Percentiles rank a stretch among this genome's conserved stretches.
Evolutionary conservation across 2,888 invertebrate species (phyloP).

Genomic region (Microlaimidae sp.): DNA sequence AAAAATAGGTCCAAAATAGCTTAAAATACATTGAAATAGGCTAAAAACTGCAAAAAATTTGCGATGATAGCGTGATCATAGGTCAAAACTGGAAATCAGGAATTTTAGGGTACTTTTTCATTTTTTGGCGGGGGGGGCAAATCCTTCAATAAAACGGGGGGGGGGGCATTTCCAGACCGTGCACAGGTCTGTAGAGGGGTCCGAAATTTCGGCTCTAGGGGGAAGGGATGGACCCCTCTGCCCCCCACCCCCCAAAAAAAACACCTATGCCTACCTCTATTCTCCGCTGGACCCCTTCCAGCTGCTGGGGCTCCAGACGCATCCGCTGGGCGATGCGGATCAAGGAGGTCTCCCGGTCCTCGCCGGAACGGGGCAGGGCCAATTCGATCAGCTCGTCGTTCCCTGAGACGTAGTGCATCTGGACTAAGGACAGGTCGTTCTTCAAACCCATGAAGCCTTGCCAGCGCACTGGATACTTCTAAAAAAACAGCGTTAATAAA

Average conservation of each 20-base stretch:
- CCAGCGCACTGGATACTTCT: conserved; percentile 94
- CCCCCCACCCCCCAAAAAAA: too few species aligned
- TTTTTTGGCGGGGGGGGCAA: too few species aligned
- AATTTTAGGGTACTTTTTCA: too few species aligned
- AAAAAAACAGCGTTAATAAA: too few species aligned
- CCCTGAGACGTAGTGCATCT: conserved; percentile 95
- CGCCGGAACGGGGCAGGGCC: conserved; percentile 57
- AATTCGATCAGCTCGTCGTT: conserved; percentile 70
- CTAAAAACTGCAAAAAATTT: too few species aligned
- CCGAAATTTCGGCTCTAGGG: too few species aligned
- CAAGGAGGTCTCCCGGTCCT: conserved; percentile 48
- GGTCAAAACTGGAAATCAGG: conserved; percentile 1
- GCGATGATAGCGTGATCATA: too few species aligned
- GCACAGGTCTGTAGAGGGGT: not conserved
- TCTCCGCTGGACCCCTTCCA: conserved; percentile 85
- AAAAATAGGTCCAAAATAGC: too few species aligned
- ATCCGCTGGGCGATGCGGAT: conserved; percentile 88
- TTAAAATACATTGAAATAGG: too few species aligned
- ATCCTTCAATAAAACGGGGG: too few species aligned
- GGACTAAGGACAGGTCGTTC: conserved; percentile 88
- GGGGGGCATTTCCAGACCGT: too few species aligned
- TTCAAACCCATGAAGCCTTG: conserved; percentile 82
- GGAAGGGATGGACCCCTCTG: too few species aligned
- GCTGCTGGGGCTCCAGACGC: conserved; percentile 82
- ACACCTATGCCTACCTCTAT: conserved; percentile 56